Conservation (phyloP, 1,140 invertebrate genomes). For the Bombus consobrinus region DNA sequence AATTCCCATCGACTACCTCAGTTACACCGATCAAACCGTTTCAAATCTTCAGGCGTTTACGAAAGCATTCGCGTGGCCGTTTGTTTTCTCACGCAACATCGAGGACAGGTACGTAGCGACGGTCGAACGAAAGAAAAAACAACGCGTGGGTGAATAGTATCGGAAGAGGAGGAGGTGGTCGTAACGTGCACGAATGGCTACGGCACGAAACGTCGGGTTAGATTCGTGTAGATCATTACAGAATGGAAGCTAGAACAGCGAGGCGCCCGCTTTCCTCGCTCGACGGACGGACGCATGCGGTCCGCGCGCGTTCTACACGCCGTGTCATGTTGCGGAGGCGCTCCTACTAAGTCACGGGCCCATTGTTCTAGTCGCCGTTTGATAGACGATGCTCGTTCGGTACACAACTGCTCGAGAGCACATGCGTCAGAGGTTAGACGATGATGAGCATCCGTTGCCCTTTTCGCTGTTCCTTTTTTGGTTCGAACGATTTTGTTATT, state of each 20-base stretch:
- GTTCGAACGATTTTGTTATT: constrained; percentile 29
- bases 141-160: constrained; percentile 13
- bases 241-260: constrained; percentile 73
- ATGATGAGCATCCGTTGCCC: constrained; percentile 52
- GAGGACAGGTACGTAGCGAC: background rate
- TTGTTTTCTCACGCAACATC: background rate
- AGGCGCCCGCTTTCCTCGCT: constrained; percentile 59
- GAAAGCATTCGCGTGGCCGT: background rate
- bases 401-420: constrained; percentile 68
- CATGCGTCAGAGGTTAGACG: constrained; percentile 60
- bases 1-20: background rate
- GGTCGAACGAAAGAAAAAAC: background rate
- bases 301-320: constrained; percentile 45
- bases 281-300: constrained; percentile 51
- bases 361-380: constrained; percentile 70
- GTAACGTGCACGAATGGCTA: constrained; percentile 23
- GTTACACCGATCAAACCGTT: background rate
- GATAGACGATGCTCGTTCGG: constrained; percentile 70
- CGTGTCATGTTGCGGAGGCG: constrained; percentile 58
- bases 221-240: constrained; percentile 64
- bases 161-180: constrained; percentile 1
- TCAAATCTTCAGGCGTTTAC: too few species aligned
- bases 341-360: constrained; percentile 63
- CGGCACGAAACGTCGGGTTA: constrained; percentile 14
- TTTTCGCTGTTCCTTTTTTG: constrained; percentile 31